Evolutionary conservation across 2,113 vertebrate species (phyloP).

Genomic region (Atherinomorus stipes): DNA sequence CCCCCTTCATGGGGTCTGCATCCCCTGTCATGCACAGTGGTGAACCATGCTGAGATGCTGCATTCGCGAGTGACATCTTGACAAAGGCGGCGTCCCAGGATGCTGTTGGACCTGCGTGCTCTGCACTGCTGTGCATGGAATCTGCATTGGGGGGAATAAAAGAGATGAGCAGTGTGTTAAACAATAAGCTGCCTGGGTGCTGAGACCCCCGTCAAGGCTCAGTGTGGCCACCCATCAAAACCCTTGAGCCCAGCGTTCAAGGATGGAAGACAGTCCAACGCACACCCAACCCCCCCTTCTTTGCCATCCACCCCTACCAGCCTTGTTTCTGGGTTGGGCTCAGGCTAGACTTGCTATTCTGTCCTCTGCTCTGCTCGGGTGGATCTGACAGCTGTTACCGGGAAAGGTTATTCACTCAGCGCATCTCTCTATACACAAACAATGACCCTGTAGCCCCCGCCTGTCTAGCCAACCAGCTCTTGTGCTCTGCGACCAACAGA

Average conservation of each 20-base stretch:
- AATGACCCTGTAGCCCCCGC: constrained; percentile 70
- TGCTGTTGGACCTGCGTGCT: constrained; percentile 69
- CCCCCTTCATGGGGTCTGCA: constrained; percentile 84
- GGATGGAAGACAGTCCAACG: constrained; percentile 37
- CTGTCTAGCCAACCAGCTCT: constrained; percentile 66
- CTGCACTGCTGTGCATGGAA: constrained; percentile 83
- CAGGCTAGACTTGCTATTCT: constrained; percentile 59
- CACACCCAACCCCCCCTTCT: constrained; percentile 37
- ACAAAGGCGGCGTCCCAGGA: constrained; percentile 81
- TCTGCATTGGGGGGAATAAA: constrained; percentile 81
- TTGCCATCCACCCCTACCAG: constrained; percentile 45
- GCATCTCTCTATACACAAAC: constrained; percentile 69
- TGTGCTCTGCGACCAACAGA: constrained; percentile 59
- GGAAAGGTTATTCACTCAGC: constrained; percentile 71
- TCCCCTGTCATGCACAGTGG: constrained; percentile 81
- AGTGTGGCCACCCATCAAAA: constrained; percentile 84
- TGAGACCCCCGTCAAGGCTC: constrained; percentile 74
- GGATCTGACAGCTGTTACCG: constrained; percentile 79
- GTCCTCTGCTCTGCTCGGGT: constrained; percentile 68
- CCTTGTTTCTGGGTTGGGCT: constrained; percentile 49
- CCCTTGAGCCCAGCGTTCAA: constrained; percentile 48
- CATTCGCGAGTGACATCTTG: constrained; percentile 78
- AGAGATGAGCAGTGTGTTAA: constrained; percentile 77
- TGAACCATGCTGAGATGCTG: constrained; percentile 81
- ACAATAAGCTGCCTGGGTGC: constrained; percentile 80